Conservation (phyloP, 2,888 invertebrate species). For the Chalcosyrphus nemorum region DNA sequence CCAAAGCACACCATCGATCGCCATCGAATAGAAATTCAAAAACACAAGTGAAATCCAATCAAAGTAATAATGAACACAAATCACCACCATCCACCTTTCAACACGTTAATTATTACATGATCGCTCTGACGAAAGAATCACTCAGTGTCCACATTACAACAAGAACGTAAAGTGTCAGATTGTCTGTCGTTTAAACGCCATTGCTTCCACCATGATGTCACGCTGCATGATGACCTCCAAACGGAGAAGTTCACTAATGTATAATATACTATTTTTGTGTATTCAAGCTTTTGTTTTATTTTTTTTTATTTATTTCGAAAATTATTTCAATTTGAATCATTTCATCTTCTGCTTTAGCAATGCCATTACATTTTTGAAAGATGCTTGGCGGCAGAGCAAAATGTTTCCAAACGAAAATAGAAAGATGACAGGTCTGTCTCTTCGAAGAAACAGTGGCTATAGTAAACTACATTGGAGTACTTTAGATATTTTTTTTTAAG, state of each 20-base stretch:
- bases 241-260: neutral
- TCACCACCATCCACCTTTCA: neutral
- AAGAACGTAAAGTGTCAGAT: conserved; percentile 7
- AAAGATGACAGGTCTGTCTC: conserved; percentile 34
- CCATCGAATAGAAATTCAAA: neutral
- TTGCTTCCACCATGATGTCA: conserved; percentile 46
- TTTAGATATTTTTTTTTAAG: neutral
- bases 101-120: neutral
- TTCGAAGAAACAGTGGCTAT: neutral
- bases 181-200: neutral
- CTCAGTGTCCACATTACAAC: neutral
- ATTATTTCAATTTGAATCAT: neutral
- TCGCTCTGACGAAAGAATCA: conserved; percentile 12
- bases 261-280: neutral
- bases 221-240: conserved; percentile 17
- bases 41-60: neutral
- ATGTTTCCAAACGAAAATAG: conserved; percentile 34
- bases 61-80: conserved; percentile 16
- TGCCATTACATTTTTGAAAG: conserved; percentile 17
- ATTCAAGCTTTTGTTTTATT: conserved; percentile 4
- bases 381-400: conserved; percentile 1
- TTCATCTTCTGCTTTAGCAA: conserved; percentile 2
- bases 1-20: too few species aligned
- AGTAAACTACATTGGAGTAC: neutral
- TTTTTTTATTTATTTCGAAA: neutral